Base-by-base conservation (phyloP, 2,113 vertebrate species). In the Octodon degus region DNA sequence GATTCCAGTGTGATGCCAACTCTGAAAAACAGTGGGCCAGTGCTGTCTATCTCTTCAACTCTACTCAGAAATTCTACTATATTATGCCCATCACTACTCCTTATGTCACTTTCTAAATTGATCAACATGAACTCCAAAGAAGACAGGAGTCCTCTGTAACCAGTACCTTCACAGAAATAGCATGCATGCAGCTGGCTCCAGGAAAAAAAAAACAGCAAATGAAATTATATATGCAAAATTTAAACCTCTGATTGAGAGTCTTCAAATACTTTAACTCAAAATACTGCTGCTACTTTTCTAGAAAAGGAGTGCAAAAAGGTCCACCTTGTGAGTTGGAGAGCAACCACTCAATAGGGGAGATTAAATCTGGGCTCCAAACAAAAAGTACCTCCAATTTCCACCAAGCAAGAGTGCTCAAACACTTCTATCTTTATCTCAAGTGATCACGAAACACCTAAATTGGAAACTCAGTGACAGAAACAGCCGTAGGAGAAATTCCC, bases 381-480 rank as follows among this genome's bases (percentile, higher is more conserved):
- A 86, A 92, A 91, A 97, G 72, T 53, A 93, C 62, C 81, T 97
- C 72, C 30, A 94, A 79, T 94, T 92, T 58, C 63, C 74, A 96
- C 82, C 88, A 96, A 83, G 67, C 63, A 94, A 87, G 86, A 87
- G 60, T 62, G 53, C 96, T 95, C 94, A 68, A 94, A 97, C 0
- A 90, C 55, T 70, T 91, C 93, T 96, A 90, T 91, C 89, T 96
- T 97, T 88, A 93, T 80, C 86, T 93, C 72, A 80, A 86, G 83
- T 65, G 96, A 96, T 95, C 93, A 95, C 55, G 74, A 96, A 96
- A 84, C 37, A 89, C 70, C 93, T 84, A 96, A 96, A 93, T 86
- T 91, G 91, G 92, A 96, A 93, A 76, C 62, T 77, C 43, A 16
- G 43, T 81, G 86, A 96, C 34, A 70, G 89, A 91, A 95, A 94